Evolutionary conservation across 2,113 vertebrate species (phyloP).

Genomic region (Hirundichthys speculiger): DNA sequence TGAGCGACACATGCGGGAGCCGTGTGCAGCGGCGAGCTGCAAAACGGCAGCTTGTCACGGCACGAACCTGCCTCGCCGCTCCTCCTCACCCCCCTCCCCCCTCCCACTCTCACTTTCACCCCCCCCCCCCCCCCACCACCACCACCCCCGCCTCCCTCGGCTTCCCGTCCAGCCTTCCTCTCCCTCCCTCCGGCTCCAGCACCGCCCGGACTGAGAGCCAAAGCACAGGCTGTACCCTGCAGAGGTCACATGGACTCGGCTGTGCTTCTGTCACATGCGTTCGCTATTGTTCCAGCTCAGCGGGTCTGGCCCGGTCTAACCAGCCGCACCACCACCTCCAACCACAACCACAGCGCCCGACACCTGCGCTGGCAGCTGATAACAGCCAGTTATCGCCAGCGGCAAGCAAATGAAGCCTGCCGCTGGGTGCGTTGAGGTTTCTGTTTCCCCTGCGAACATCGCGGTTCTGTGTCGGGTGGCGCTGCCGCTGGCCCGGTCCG

Average conservation of each 20-base stretch:
- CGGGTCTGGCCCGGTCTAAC: slow-evolving; percentile 23
- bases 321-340: background rate
- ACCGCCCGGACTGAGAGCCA: slow-evolving; percentile 37
- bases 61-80: slow-evolving; percentile 16
- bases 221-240: slow-evolving; percentile 71
- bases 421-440: too few relatives aligned
- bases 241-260: slow-evolving; percentile 72
- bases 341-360: slow-evolving; percentile 6
- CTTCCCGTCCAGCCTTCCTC: slow-evolving; percentile 20
- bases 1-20: slow-evolving; percentile 76
- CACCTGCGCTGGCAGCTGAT: background rate
- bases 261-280: slow-evolving; percentile 68
- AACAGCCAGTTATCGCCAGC: background rate
- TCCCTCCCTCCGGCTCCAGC: slow-evolving; percentile 17
- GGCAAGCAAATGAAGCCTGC: background rate
- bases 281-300: slow-evolving; percentile 40
- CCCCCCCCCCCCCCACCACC: background rate
- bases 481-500: slow-evolving; percentile 15
- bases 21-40: slow-evolving; percentile 62
- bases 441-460: too few relatives aligned
- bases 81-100: background rate
- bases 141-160: background rate
- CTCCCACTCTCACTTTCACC: slow-evolving; percentile 10
- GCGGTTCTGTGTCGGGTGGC: background rate
- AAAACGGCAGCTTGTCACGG: slow-evolving; percentile 57